Base-by-base conservation (phyloP, 2,888 invertebrate genomes). In the Erebia palarica region DNA sequence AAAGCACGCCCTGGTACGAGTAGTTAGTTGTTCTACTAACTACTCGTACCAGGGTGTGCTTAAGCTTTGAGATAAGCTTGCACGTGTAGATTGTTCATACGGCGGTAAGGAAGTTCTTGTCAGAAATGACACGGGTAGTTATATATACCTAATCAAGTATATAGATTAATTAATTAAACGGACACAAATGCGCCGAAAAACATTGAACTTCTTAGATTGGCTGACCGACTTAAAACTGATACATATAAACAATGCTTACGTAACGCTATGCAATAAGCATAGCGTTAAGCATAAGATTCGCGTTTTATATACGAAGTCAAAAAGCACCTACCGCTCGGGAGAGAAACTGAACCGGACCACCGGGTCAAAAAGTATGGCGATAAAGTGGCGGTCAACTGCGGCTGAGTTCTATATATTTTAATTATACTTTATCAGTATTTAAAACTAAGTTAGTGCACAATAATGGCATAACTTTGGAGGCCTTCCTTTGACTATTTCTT, bases 121-220 rank as follows among this genome's bases (percentile, higher is more conserved):
- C 47, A 47, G 21, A 61, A 8, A 16, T 61, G 44, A 13, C 18
- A 44, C 44, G 16, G 14, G 36, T 59, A 42, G 8, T 16, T 2
- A 16, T 55, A 18, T 14, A 7, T 18, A 55, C 11, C 11, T 13
- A 21, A 27, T 58, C 18, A 58, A 14, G 27, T 5, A 58, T 27
- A 58, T 57, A 21, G 10, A 21, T 11, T 21, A 57, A 57, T 42
- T 18, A 55, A 36, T 55, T 18, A 36, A 65, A 7, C 65, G 21
- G 55, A 5, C 65, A 42, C 42, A 42, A 16, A 55, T 65, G 65
- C 53, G 42, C 53, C 65, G 13, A 55, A 64, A 49, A 55, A 65
- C 65, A 65, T 65, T 65, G 65, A 65, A 65, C 65, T 65, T 65
- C 53, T 53, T 21, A 64, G 63, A 64, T 27, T 51, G 16, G n/a